phyloP scores from a whole-genome alignment of 30 jellyfish, hydroid and myxozoan genomes.

The Aurelia coerulea region DNA sequence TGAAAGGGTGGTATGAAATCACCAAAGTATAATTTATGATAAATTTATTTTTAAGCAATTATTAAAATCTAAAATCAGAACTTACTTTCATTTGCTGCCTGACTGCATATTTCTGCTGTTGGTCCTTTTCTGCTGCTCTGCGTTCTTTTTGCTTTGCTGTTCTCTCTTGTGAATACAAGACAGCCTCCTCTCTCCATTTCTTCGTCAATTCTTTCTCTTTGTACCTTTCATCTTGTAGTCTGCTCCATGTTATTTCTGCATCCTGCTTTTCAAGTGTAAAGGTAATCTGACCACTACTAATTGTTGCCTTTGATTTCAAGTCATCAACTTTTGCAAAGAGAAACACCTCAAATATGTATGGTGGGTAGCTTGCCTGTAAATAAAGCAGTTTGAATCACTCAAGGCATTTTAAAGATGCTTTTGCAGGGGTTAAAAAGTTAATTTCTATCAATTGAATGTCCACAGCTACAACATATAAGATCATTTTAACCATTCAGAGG shows the following conservation, averaged over 20 bases:
- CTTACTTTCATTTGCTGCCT: slow-evolving; percentile 82
- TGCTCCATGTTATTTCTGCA: slow-evolving; percentile 52
- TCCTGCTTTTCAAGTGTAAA: slow-evolving; percentile 65
- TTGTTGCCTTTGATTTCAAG: slow-evolving; percentile 77
- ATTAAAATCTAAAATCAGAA: not conserved
- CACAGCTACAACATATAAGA: too few relatives aligned
- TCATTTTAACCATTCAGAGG: too few relatives aligned
- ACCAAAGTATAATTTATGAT: not conserved
- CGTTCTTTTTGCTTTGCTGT: slow-evolving; percentile 38
- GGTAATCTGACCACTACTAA: slow-evolving; percentile 70
- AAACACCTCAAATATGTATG: slow-evolving; percentile 86
- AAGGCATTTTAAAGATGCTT: too few relatives aligned
- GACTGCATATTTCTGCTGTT: slow-evolving; percentile 77
- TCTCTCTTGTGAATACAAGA: slow-evolving; percentile 60
- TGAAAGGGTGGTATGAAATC: not conserved
- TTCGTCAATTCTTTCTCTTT: slow-evolving; percentile 60
- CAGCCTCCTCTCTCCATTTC: slow-evolving; percentile 62
- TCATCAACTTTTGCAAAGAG: slow-evolving; percentile 68
- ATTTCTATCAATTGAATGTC: too few relatives aligned
- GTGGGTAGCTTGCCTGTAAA: slow-evolving; percentile 86
- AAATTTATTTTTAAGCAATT: too few relatives aligned
- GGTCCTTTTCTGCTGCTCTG: slow-evolving; percentile 55
- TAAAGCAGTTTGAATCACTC: not conserved
- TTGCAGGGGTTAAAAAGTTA: too few relatives aligned
- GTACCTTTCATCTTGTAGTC: slow-evolving; percentile 44